Evolutionary conservation across 2,113 vertebrate species (phyloP).

Genomic region (Anarhynchus alexandrinus): DNA sequence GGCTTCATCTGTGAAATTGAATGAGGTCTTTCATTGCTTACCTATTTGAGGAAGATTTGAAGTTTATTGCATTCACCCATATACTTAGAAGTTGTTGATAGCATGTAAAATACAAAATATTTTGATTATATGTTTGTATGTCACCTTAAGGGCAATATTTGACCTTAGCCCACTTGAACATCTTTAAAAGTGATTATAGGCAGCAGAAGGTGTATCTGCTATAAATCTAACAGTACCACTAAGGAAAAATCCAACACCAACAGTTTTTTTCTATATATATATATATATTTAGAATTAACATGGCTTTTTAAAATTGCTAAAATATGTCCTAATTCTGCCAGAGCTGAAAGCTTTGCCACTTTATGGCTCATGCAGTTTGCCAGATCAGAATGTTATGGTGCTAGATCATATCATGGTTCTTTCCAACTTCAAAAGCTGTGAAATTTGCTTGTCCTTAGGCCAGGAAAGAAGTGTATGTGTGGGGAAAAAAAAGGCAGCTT

Average conservation of each 20-base stretch:
- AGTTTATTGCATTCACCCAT: neutral
- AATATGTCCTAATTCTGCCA: neutral
- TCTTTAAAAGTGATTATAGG: neutral
- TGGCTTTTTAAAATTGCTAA: neutral
- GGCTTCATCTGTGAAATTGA: neutral
- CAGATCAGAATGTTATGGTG: neutral
- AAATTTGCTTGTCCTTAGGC: neutral
- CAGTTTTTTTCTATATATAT: neutral
- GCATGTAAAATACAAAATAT: neutral
- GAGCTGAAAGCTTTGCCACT: neutral
- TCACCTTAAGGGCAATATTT: neutral
- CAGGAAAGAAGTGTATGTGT: neutral
- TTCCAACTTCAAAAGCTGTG: neutral
- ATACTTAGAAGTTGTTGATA: neutral
- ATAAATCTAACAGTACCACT: neutral
- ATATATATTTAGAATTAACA: neutral
- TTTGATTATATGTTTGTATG: neutral
- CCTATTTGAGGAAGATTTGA: neutral
- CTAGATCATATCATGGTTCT: neutral
- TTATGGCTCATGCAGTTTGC: neutral
- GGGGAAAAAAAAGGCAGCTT: neutral
- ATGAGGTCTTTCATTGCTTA: neutral
- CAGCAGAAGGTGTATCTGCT: neutral
- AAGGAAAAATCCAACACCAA: neutral
- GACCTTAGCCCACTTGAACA: neutral